These are phyloP conservation scores for Aythya baeri DNA, from an alignment of 2,113 vertebrate genomes.

Conservation along the genomic window DNA sequence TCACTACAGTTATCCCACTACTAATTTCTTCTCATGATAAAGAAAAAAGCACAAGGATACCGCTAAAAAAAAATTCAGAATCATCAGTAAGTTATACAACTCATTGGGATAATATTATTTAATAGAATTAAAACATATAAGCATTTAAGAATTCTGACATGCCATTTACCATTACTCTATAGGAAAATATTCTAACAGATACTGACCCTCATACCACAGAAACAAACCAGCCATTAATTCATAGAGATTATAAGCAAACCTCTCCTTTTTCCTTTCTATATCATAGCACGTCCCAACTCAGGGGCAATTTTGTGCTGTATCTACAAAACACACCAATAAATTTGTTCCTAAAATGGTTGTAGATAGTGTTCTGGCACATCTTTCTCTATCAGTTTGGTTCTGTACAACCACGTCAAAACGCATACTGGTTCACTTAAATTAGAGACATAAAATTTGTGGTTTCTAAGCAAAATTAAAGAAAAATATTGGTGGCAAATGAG, in stretches of 20 bases:
- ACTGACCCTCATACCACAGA: not conserved
- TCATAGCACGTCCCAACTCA: not conserved
- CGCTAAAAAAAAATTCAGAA: not conserved
- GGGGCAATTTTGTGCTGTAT: not conserved
- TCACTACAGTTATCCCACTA: not conserved
- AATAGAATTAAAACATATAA: not conserved
- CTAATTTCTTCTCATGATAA: not conserved
- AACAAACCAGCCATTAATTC: not conserved
- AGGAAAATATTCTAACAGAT: not conserved
- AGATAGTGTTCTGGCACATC: not conserved
- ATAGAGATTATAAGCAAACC: not conserved
- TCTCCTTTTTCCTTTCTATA: not conserved
- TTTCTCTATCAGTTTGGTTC: not conserved
- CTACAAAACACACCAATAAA: not conserved
- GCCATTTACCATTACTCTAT: not conserved
- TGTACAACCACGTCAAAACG: not conserved
- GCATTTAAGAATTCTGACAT: not conserved
- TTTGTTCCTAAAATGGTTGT: not conserved
- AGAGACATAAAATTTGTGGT: not conserved
- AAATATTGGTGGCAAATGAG: not conserved
- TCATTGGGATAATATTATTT: not conserved
- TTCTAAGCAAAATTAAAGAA: not conserved
- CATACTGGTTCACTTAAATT: not conserved
- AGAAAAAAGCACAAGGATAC: not conserved
- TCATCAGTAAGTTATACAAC: not conserved